phyloP scores from a whole-genome alignment of 2,888 invertebrate species.

The Acrobeloides nanus region DNA sequence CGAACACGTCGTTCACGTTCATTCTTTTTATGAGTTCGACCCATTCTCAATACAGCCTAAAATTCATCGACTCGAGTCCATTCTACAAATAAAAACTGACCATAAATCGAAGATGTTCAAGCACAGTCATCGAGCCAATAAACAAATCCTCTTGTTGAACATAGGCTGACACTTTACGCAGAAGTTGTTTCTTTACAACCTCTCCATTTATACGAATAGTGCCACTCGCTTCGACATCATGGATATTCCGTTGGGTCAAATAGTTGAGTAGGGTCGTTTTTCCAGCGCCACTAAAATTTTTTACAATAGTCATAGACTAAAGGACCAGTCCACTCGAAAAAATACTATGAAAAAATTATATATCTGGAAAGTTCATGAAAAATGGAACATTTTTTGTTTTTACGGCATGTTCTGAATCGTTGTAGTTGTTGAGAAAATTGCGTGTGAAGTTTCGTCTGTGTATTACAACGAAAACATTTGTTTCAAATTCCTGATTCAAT shows the following conservation, averaged over 20 bases:
- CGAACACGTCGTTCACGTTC: conserved; percentile 67
- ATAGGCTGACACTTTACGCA: conserved; percentile 67
- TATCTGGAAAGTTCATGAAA: too few relatives aligned
- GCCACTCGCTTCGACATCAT: conserved; percentile 13
- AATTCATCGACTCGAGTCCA: not conserved
- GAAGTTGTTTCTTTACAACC: conserved; percentile 83
- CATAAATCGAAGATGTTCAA: conserved; percentile 77
- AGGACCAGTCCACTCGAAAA: too few relatives aligned
- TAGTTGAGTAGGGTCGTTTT: conserved; percentile 81
- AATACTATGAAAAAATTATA: too few relatives aligned
- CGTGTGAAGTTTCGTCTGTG: too few relatives aligned
- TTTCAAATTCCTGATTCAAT: too few relatives aligned
- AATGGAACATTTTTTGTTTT: too few relatives aligned
- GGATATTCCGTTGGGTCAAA: conserved; percentile 66
- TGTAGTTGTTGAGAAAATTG: too few relatives aligned
- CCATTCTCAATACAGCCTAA: conserved; percentile 69
- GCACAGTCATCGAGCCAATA: conserved; percentile 73
- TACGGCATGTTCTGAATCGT: too few relatives aligned
- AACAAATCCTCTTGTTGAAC: conserved; percentile 88
- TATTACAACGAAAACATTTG: too few relatives aligned
- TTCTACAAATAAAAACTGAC: conserved; percentile 5
- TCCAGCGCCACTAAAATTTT: conserved; percentile 64
- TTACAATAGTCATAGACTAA: too few relatives aligned
- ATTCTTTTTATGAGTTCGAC: conserved; percentile 62
- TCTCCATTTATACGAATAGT: conserved; percentile 56